These are phyloP conservation scores for Pelochelys cantorii DNA, from an alignment of 2,797 vertebrate species.

Conservation along the genomic window DNA sequence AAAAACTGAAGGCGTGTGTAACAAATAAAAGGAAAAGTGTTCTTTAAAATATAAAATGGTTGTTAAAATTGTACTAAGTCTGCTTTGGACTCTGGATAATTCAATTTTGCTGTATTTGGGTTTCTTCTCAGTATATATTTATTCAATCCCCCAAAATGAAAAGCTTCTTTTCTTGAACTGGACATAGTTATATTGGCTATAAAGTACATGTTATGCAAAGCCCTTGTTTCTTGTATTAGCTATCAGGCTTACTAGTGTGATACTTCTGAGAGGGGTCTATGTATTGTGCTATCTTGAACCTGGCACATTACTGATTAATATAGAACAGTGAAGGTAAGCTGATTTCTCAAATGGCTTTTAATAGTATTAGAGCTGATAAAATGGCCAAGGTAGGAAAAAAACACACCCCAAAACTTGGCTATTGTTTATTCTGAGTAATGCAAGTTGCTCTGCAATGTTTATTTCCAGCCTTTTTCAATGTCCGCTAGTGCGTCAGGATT, in stretches of 20 bases:
- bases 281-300: neutral
- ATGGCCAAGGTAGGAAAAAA: rapidly evolving
- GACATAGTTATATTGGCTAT: neutral
- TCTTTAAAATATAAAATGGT: neutral
- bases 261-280: neutral
- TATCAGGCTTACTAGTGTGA: neutral
- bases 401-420: neutral
- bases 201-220: neutral
- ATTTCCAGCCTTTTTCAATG: neutral
- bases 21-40: rapidly evolving
- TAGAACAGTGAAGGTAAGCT: neutral
- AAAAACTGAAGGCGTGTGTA: rapidly evolving
- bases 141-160: neutral
- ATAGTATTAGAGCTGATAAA: neutral
- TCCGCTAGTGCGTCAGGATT: neutral
- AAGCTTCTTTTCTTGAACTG: neutral
- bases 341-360: rapidly evolving
- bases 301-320: neutral
- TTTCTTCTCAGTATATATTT: neutral
- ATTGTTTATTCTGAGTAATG: neutral
- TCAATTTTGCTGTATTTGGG: neutral
- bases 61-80: neutral
- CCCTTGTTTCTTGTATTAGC: neutral
- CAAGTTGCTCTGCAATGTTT: neutral
- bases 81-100: neutral